Evolutionary conservation across 2,797 vertebrate genomes (phyloP).

Genomic region (Cirrhinus molitorella): DNA sequence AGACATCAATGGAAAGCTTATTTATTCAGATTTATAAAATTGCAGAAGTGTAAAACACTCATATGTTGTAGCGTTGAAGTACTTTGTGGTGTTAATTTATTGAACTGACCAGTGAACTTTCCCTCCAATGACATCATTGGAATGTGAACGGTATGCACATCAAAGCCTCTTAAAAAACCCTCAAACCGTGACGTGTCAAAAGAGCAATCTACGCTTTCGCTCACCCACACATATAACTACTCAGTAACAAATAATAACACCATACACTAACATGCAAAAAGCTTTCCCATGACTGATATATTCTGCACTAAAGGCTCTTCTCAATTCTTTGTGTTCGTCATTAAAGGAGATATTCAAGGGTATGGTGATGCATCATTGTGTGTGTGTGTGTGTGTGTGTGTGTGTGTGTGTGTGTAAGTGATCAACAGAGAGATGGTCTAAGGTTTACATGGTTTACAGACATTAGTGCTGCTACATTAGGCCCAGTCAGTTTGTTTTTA

Average conservation of each 20-base stretch:
- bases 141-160: neutral
- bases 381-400: neutral
- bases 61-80: neutral
- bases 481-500: conserved; percentile 21
- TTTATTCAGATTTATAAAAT: too few relatives aligned
- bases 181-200: neutral
- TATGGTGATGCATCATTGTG: neutral
- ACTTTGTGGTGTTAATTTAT: conserved; percentile 49
- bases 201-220: neutral
- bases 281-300: neutral
- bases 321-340: neutral
- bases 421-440: conserved; percentile 12
- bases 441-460: conserved; percentile 35
- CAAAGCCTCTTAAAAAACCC: conserved; percentile 18
- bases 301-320: neutral
- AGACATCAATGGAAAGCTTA: too few relatives aligned
- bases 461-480: conserved; percentile 47
- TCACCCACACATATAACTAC: neutral
- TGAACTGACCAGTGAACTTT: conserved; percentile 29
- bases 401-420: neutral
- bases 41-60: neutral
- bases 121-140: conserved; percentile 21
- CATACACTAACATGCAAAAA: neutral
- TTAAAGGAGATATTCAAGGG: conserved; percentile 13
- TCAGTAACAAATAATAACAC: neutral